phyloP scores from a whole-genome alignment of 2,888 invertebrate species.

The Tinea pellionella region DNA sequence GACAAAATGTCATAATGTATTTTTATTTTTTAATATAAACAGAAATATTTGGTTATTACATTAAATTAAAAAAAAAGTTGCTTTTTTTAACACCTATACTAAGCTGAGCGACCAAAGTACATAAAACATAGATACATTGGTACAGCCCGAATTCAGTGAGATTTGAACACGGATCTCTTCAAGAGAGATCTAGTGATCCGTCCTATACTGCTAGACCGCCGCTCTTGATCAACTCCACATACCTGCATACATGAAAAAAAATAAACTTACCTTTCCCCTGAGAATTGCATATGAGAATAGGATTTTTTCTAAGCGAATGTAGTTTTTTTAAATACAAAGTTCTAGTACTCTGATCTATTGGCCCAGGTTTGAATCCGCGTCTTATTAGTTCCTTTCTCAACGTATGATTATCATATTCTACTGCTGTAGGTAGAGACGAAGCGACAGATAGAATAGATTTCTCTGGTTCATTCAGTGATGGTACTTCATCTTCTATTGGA shows the following conservation, averaged over 20 bases:
- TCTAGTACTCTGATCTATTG: slow-evolving; percentile 82
- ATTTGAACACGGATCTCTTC: too few species aligned
- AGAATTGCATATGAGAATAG: slow-evolving; percentile 26
- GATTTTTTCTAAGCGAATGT: slow-evolving; percentile 63
- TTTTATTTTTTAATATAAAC: too few species aligned
- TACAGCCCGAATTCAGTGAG: too few species aligned
- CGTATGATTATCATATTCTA: slow-evolving; percentile 75
- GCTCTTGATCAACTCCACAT: too few species aligned
- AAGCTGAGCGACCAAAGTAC: too few species aligned
- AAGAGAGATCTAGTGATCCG: too few species aligned
- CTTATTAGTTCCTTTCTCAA: slow-evolving; percentile 73
- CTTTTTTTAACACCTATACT: too few species aligned
- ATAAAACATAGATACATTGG: too few species aligned
- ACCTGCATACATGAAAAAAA: background rate
- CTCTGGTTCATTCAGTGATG: slow-evolving; percentile 35
- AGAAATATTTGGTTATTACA: too few species aligned
- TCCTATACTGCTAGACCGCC: too few species aligned
- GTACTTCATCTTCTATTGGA: slow-evolving; percentile 37
- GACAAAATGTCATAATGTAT: background rate
- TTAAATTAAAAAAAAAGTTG: too few species aligned
- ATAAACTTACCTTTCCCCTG: slow-evolving; percentile 35
- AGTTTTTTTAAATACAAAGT: slow-evolving; percentile 81
- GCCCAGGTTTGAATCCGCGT: slow-evolving; percentile 81
- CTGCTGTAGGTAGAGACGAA: slow-evolving; percentile 68
- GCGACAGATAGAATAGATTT: slow-evolving; percentile 52